Base-by-base conservation (phyloP, 2,888 invertebrate species). In the Noctua pronuba region DNA sequence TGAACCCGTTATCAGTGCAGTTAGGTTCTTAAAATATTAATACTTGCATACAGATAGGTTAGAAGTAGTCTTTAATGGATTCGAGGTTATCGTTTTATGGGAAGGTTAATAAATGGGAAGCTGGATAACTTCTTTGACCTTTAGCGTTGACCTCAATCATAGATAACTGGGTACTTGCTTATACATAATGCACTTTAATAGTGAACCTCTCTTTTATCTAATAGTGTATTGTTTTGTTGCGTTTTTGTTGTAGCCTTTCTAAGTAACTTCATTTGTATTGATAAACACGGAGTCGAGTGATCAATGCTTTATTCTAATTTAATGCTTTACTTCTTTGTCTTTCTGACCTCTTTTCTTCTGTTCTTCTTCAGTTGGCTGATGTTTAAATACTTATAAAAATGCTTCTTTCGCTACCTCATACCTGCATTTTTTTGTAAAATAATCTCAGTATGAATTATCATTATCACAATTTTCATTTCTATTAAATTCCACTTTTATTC, bases 31-130 rank as follows among this genome's bases (percentile, higher is more conserved):
- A 35, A 28, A 65, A 49, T 35, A 77, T 77, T 44, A 58, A 64
- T 41, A 31, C 41, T 3, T 28, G 28, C 18, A n/a, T 21, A 16
- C 18, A 58, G 28, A 64, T 38, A 35, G 11, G 49, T n/a, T 73
- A 21, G 28, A 74, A 3, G 41, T 31, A 28, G 31, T 2, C 21
- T 11, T 67, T 69, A 79, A 73, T 68, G 58, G 58, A 21, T 58
- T 68, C 21, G 6, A 46, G 64, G 55, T 28, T 80, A 80, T 68
- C 55, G 6, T 31, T 31, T 35, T 38, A 38, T 74, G 31, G 38
- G n/a, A 73, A 66, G 28, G 65, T 70, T 69, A 62, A 52, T 28
- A 8, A 52, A 16, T 11, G 35, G 13, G 16, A 60, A 28, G 44
- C 16, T 24, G 7, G 28, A 41, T 31, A 80, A 74, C 24, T 60